Conservation (phyloP, 2,888 invertebrate species). For the Proisotoma minuta region DNA sequence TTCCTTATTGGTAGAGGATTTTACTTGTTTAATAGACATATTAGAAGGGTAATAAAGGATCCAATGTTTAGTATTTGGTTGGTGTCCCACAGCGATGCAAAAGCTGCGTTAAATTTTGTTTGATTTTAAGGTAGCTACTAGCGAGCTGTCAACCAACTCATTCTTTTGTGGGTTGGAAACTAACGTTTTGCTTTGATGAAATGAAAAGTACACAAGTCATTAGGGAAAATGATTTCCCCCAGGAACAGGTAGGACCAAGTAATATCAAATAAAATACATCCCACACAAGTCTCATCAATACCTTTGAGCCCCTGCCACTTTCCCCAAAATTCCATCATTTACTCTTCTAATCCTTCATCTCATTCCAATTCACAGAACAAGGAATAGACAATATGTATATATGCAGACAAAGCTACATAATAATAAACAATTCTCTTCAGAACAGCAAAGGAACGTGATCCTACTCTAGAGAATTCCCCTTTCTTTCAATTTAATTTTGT, state of each 20-base stretch:
- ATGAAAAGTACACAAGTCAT: conserved; percentile 38
- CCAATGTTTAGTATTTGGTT: conserved; percentile 41
- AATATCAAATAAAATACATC: not conserved
- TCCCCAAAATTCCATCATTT: not conserved
- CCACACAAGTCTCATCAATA: not conserved
- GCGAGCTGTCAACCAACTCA: not conserved
- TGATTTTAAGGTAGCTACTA: conserved; percentile 2
- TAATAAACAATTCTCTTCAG: too few relatives aligned
- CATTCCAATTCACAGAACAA: too few relatives aligned
- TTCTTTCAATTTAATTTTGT: too few relatives aligned
- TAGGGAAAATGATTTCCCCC: conserved; percentile 37
- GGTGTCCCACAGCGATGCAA: conserved; percentile 38
- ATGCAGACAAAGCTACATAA: too few relatives aligned
- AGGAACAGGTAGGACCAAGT: too few relatives aligned
- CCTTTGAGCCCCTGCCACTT: not conserved
- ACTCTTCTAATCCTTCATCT: conserved; percentile 4
- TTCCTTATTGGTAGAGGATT: not conserved
- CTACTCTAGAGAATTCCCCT: too few relatives aligned
- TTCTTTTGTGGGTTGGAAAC: conserved; percentile 17
- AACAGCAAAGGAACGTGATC: too few relatives aligned
- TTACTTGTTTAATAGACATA: conserved; percentile 23
- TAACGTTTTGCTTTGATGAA: conserved; percentile 18
- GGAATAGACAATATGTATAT: too few relatives aligned
- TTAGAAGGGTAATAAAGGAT: conserved; percentile 35
- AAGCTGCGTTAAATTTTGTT: conserved; percentile 21